Evolutionary conservation across 2,888 invertebrate species (phyloP).

Genomic region (Ectemnius lituratus): DNA sequence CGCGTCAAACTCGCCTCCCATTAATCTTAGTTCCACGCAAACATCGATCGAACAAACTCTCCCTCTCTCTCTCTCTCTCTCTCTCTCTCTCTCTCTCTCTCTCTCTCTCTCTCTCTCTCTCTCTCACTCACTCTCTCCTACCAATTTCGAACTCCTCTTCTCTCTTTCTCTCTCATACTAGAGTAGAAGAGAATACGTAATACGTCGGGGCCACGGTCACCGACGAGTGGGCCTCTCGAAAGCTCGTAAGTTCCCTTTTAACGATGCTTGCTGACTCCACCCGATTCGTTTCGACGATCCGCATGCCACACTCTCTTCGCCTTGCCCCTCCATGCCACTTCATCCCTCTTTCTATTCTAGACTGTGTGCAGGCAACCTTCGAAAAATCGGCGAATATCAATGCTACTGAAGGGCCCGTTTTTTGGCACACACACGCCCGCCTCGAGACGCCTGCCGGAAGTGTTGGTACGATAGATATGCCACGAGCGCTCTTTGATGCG

Average conservation of each 20-base stretch:
- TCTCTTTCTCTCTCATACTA: not conserved
- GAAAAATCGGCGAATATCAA: conserved; percentile 1
- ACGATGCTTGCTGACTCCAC: conserved; percentile 31
- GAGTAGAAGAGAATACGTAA: not conserved
- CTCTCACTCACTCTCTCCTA: conserved; percentile 30
- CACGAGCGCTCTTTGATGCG: not conserved
- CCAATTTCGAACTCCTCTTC: not conserved
- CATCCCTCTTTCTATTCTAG: not conserved
- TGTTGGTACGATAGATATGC: not conserved
- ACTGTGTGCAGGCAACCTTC: not conserved
- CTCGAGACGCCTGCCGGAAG: not conserved
- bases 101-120: too few relatives aligned
- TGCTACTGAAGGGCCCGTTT: not conserved
- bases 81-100: conserved; percentile 7
- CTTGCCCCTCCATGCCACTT: not conserved
- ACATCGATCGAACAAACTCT: conserved; percentile 52
- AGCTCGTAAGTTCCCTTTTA: conserved; percentile 30
- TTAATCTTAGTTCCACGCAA: conserved; percentile 66
- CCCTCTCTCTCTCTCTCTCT: conserved; percentile 29
- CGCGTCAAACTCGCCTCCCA: conserved; percentile 59
- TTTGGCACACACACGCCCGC: not conserved
- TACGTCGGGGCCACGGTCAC: not conserved
- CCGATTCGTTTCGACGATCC: not conserved
- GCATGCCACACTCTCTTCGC: not conserved
- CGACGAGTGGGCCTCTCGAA: conserved; percentile 27